Evolutionary conservation across 2,888 invertebrate genomes (phyloP).

Genomic region (Acanthosoma haemorrhoidale): DNA sequence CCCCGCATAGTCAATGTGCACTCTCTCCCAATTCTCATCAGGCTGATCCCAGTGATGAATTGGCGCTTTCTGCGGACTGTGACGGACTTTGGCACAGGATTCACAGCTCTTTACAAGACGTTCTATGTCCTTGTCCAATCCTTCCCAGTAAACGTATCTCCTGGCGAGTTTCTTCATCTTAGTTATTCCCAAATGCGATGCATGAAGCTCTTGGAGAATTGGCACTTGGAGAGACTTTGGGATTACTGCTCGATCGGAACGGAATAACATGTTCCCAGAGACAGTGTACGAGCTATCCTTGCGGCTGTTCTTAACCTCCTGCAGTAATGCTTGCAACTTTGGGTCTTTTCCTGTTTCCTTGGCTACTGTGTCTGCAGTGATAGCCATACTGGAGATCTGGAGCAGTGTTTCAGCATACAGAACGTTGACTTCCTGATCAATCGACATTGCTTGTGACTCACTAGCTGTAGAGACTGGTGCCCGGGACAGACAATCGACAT

Average conservation of each 20-base stretch:
- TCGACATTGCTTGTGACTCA: not conserved
- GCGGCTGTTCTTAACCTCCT: not conserved
- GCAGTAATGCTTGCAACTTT: constrained; percentile 9
- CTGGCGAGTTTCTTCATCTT: constrained; percentile 42
- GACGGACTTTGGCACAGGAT: not conserved
- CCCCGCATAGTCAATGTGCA: constrained; percentile 42
- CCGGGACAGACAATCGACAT: constrained; percentile 28
- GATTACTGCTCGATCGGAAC: constrained; percentile 31
- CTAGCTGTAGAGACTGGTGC: not conserved
- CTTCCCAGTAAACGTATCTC: constrained; percentile 42
- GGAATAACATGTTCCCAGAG: constrained; percentile 26
- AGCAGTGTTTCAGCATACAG: not conserved
- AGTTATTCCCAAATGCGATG: constrained; percentile 41
- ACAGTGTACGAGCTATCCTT: not conserved
- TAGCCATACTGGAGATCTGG: constrained; percentile 1
- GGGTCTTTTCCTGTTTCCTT: constrained; percentile 32
- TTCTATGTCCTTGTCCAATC: constrained; percentile 41
- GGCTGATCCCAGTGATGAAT: constrained; percentile 41
- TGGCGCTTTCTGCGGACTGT: not conserved
- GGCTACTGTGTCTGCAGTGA: constrained; percentile 18
- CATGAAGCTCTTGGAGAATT: constrained; percentile 41
- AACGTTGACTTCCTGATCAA: constrained; percentile 17
- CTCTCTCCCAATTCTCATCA: constrained; percentile 40
- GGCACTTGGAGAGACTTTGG: constrained; percentile 32
- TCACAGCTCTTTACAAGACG: constrained; percentile 31